Evolutionary conservation across 2,113 vertebrate genomes (phyloP), one percentile per base, ranked within the genome.

Genomic region (Tretioscincus oriximinensis): DNA sequence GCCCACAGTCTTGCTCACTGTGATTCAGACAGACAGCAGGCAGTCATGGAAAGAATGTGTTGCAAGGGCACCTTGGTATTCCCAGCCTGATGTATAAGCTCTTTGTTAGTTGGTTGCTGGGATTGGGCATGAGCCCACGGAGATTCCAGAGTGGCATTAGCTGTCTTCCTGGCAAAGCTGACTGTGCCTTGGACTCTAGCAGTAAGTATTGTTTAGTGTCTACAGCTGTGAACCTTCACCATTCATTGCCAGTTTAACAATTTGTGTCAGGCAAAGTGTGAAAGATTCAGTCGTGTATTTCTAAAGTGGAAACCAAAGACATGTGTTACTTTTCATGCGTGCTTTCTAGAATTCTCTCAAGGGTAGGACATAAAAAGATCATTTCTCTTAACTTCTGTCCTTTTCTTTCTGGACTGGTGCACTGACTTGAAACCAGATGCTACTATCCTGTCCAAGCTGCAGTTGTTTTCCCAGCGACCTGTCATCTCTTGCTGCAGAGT

Each of bases 11-110:
- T 28, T 61, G 66, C n/a, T 76, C 65, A 31, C 24, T 69, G 28
- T 81, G 80, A 76, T 31, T 81, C 80, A 81, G 80, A 68, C 72
- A 49, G 72, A 47, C n/a, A 69, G n/a, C 73, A 29, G 73, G 51
- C 51, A 12, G 73, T 66, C 41, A 20, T 47, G 35, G 65, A 75
- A 76, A 31, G 65, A 81, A 81, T 81, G 80, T 49, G 58, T 21
- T 29, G 31, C 51, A 69, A 76, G 65, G 73, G 65, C 65, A 81
- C 80, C 65, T 76, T 61, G 65, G 80, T 70, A 47, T 76, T 69
- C 73, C 54, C 80, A 41, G 5, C 21, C 69, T 73, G 7, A 18
- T 81, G 80, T 70, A 65, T 81, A 26, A 76, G 65, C 63, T 51
- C 29, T 70, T 77, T 67, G 82, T 70, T 54, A 31, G 60, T 10